A percentile compares a stretch with the other conserved stretches of the same genome.
Evolutionary conservation across 23 tunicate genomes (phyloP).

Genomic region (Corella eumyota): DNA sequence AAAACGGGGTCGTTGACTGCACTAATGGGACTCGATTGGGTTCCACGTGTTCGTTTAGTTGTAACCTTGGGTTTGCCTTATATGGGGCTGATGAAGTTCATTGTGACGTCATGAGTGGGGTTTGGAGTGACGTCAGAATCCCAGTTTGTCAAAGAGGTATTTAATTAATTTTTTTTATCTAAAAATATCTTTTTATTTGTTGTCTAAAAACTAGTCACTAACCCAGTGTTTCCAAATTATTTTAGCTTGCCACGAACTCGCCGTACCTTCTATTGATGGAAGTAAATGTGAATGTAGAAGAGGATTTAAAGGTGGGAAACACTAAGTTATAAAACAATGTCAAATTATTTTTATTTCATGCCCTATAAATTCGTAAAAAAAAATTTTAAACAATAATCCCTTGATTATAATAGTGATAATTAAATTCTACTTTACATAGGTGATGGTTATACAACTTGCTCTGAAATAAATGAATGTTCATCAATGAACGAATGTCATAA

Average conservation of each 20-base stretch:
- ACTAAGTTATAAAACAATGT: not conserved
- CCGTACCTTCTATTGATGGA: conserved; percentile 13
- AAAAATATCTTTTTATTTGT: too few species aligned
- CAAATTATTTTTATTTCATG: not conserved
- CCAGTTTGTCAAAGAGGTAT: too few species aligned
- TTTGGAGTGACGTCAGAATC: conserved; percentile 2
- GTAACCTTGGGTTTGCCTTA: not conserved
- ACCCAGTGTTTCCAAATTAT: not conserved
- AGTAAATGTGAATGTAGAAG: conserved; percentile 41
- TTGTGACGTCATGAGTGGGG: not conserved
- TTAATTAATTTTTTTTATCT: too few species aligned
- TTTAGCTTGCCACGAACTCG: conserved; percentile 29
- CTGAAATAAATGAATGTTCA: conserved; percentile 34
- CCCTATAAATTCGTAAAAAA: too few species aligned
- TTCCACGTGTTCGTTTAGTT: conserved; percentile 5
- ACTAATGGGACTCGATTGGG: conserved; percentile 5
- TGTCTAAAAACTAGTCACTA: not conserved
- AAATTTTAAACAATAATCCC: too few species aligned
- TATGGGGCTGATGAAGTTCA: not conserved
- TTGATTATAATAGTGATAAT: too few species aligned
- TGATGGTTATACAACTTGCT: conserved; percentile 34
- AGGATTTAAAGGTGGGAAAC: conserved; percentile 39
- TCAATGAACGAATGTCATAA: conserved; percentile 21
- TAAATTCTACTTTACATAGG: conserved; percentile 8
- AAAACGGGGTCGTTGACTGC: not conserved